Evolutionary conservation across 2,113 vertebrate genomes (phyloP), one percentile per base, ranked within the genome.

Genomic region (Eulacestoma nigropectus): DNA sequence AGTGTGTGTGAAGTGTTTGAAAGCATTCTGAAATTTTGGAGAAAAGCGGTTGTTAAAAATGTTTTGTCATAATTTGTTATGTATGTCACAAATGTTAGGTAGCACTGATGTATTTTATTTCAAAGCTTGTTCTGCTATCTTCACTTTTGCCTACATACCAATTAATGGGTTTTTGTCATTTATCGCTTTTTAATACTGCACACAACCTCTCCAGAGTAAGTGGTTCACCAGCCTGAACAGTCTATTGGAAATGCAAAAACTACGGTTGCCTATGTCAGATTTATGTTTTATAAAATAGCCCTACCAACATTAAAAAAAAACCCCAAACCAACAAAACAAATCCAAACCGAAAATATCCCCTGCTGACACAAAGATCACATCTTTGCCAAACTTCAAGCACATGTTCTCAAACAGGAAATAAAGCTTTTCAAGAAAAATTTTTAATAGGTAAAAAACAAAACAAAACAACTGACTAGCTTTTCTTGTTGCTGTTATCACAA

Each of bases 401-500:
- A 20, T 32, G 23, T 52, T 81, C 84, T 91, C 56, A 70, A 84
- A 70, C 69, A 89, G 73, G 80, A 96, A 93, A 78, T 25, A 47
- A 87, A 78, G 74, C 77, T 95, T 94, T 96, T 89, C 77, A 91
- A 91, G 77, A 93, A 89, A 78, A 78, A 30, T 0, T 84, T 46
- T 76, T 56, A 90, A 73, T 26, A 83, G 63, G 41, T 60, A 72
- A 69, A 57, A 55, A 49, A 19, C 6, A 12, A 56, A 49, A 2
- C 8, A 33, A 49, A 76, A 32, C 16, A 47, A 55, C 42, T 67
- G 63, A 35, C 18, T 56, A 15, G 6, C 76, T 90, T 90, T 64
- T 46, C 50, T 52, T 60, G 12, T 37, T 53, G 63, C 29, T 53
- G 11, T 42, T 85, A 84, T 70, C n/a, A 3, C 37, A 57, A 49